Evolutionary conservation across 2,113 vertebrate genomes (phyloP).

Genomic region (Guaruba guarouba): DNA sequence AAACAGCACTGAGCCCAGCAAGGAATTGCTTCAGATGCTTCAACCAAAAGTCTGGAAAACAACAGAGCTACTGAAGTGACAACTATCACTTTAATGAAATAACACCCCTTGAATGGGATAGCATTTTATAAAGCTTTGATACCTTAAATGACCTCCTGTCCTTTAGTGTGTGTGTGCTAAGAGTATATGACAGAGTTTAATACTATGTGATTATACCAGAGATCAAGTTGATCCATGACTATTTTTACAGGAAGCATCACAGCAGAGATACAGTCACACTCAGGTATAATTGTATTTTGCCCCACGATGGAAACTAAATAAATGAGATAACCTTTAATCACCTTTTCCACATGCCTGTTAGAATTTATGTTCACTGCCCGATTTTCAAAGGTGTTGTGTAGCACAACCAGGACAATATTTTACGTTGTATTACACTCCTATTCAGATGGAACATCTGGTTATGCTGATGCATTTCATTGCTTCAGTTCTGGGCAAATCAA

Average conservation of each 20-base stretch:
- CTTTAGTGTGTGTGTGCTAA: neutral
- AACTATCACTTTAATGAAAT: neutral
- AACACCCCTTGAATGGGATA: neutral
- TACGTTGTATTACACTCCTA: neutral
- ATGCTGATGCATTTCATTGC: neutral
- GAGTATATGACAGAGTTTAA: neutral
- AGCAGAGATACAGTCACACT: neutral
- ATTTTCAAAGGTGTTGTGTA: neutral
- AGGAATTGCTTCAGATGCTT: constrained; percentile 37
- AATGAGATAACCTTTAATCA: neutral
- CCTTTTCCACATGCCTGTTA: neutral
- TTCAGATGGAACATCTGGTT: neutral
- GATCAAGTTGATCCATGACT: neutral
- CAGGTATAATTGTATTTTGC: neutral
- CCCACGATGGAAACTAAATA: neutral
- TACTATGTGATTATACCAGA: neutral
- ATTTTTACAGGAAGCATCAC: neutral
- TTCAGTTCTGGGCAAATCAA: neutral
- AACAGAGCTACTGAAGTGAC: constrained; percentile 1
- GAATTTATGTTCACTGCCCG: neutral
- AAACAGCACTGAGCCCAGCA: constrained; percentile 14
- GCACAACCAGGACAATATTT: neutral
- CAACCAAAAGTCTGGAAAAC: constrained; percentile 7
- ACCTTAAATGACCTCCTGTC: neutral
- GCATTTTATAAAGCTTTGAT: neutral